These are phyloP conservation scores for Hydropsyche betteni DNA, from an alignment of 2,888 invertebrate genomes.

Conservation along the genomic window DNA sequence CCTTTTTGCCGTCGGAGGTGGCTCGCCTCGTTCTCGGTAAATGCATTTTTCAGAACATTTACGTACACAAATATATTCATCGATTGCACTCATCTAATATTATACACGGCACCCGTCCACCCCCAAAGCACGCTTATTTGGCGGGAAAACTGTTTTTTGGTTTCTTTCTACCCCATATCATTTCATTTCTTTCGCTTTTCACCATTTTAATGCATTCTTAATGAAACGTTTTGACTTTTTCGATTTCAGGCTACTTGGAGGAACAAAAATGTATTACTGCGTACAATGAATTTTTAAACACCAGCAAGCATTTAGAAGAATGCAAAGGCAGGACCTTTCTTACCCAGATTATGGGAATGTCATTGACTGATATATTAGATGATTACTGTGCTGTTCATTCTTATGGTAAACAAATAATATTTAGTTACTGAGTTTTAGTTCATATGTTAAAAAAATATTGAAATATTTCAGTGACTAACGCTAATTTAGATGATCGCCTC, in stretches of 20 bases:
- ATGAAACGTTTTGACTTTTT: constrained; percentile 1
- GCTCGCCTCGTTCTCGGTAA: constrained; percentile 49
- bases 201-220: not conserved
- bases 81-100: not conserved
- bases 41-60: no score
- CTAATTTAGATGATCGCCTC: constrained; percentile 51
- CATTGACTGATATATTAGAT: constrained; percentile 62
- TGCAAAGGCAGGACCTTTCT: constrained; percentile 65
- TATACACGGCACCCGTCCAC: not conserved
- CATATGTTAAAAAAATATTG: constrained; percentile 24
- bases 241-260: constrained; percentile 61
- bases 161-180: not conserved
- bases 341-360: constrained; percentile 55
- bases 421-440: not conserved
- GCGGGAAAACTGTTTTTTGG: constrained; percentile 40
- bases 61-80: not conserved
- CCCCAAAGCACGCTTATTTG: constrained; percentile 25
- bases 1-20: constrained; percentile 46
- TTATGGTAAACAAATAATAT: constrained; percentile 56
- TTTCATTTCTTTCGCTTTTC: constrained; percentile 33
- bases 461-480: constrained; percentile 60
- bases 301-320: constrained; percentile 64
- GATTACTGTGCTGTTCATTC: constrained; percentile 65
- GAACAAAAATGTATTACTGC: constrained; percentile 63
- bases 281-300: constrained; percentile 64